Evolutionary conservation across 1,140 invertebrate genomes (phyloP).

Genomic region (Diabrotica undecimpunctata): DNA sequence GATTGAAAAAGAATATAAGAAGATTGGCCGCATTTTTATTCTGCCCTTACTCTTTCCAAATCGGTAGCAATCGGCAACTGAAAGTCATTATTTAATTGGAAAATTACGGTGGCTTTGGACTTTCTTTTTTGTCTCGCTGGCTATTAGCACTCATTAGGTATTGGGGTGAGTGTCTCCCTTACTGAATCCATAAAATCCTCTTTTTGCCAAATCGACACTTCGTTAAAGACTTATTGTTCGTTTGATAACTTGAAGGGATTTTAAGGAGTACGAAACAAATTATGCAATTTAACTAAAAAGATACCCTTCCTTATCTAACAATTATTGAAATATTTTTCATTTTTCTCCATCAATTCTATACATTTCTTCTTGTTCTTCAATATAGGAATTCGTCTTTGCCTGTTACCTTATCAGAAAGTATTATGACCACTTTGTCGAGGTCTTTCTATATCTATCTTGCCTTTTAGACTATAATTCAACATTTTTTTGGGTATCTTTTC

Average conservation of each 20-base stretch:
- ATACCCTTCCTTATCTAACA: too few species aligned
- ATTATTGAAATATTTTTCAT: too few species aligned
- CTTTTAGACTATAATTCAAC: too few species aligned
- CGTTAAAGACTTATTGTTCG: background rate
- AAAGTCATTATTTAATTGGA: slow-evolving; percentile 19
- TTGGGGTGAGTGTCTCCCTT: background rate
- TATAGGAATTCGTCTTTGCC: too few species aligned
- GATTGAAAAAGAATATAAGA: slow-evolving; percentile 40
- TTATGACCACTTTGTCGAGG: too few species aligned
- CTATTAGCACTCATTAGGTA: slow-evolving; percentile 11
- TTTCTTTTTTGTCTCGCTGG: slow-evolving; percentile 7
- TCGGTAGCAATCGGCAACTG: slow-evolving; percentile 6
- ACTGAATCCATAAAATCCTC: background rate
- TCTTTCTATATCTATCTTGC: too few species aligned
- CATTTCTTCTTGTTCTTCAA: too few species aligned
- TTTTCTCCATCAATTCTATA: too few species aligned
- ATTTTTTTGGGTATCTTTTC: too few species aligned
- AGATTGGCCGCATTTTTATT: slow-evolving; percentile 38
- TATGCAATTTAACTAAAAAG: too few species aligned
- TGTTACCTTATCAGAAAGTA: too few species aligned
- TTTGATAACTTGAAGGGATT: background rate
- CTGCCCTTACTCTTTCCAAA: slow-evolving; percentile 15
- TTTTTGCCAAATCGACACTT: background rate
- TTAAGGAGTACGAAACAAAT: too few species aligned
- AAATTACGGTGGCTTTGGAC: slow-evolving; percentile 16